phyloP scores from a whole-genome alignment of 2,888 invertebrate genomes.

The Pinctada fucata region DNA sequence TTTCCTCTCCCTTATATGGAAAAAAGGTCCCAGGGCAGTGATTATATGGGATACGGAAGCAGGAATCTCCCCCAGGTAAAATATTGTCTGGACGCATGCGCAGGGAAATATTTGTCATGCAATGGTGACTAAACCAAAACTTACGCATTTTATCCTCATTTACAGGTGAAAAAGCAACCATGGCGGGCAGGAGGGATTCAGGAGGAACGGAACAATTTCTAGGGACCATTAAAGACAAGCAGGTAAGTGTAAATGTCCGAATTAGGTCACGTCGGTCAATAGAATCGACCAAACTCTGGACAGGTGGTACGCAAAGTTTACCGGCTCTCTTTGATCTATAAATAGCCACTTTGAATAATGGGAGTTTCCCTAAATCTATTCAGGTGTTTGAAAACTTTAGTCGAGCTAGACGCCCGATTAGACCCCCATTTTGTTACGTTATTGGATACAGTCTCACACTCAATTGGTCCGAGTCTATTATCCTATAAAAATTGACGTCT shows the following conservation, averaged over 20 bases:
- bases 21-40: no score
- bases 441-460: background rate
- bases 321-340: slow-evolving; percentile 8
- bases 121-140: slow-evolving; percentile 37
- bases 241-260: slow-evolving; percentile 50
- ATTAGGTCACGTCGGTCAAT: background rate
- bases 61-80: slow-evolving; percentile 20
- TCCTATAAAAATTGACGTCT: no score
- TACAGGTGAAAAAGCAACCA: slow-evolving; percentile 24
- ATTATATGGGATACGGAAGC: slow-evolving; percentile 38
- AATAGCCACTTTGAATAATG: slow-evolving; percentile 11
- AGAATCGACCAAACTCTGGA: background rate
- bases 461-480: background rate
- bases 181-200: slow-evolving; percentile 59
- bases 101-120: slow-evolving; percentile 23
- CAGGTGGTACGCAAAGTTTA: slow-evolving; percentile 27
- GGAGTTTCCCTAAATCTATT: slow-evolving; percentile 18
- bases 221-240: slow-evolving; percentile 54
- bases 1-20: no score
- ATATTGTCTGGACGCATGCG: slow-evolving; percentile 35
- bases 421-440: background rate
- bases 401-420: background rate
- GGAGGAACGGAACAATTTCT: slow-evolving; percentile 55
- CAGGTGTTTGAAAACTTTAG: background rate
- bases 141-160: background rate